Evolutionary conservation across 2,113 vertebrate genomes (phyloP).

Genomic region (Nothocercus julius): DNA sequence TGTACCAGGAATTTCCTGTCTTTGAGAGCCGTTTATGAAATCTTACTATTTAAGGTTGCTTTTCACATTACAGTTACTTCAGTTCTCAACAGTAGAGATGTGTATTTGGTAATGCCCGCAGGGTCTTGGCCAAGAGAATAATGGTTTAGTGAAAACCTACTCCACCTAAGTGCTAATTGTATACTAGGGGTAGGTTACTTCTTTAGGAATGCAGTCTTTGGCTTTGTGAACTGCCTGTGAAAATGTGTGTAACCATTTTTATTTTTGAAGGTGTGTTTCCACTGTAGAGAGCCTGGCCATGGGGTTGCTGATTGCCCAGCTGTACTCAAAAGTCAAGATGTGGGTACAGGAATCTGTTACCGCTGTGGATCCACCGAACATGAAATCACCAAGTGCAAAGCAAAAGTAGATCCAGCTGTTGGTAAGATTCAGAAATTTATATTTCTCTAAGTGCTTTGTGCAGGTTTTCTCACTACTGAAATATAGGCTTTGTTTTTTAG

Average conservation of each 20-base stretch:
- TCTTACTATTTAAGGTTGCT: background rate
- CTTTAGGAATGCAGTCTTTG: background rate
- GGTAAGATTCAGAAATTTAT: slow-evolving; percentile 74
- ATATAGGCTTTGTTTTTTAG: background rate
- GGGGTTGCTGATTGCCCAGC: slow-evolving; percentile 92
- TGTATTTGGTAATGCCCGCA: rapidly evolving
- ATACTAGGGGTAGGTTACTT: background rate
- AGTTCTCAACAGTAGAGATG: background rate
- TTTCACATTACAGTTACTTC: background rate
- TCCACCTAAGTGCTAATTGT: background rate
- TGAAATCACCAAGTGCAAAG: slow-evolving; percentile 87
- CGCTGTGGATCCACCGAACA: slow-evolving; percentile 97
- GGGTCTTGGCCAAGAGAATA: background rate
- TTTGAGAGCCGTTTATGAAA: background rate
- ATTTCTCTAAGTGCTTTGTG: background rate
- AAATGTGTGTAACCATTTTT: background rate
- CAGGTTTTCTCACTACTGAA: background rate
- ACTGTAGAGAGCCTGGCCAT: slow-evolving; percentile 93
- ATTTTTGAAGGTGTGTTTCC: slow-evolving; percentile 89
- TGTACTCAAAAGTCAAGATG: slow-evolving; percentile 86
- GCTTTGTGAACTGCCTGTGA: background rate
- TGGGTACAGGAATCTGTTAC: slow-evolving; percentile 93
- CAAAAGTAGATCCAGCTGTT: slow-evolving; percentile 89
- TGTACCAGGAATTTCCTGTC: background rate
- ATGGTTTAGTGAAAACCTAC: background rate